phyloP scores from a whole-genome alignment of 2,888 invertebrate genomes.

The Acanthosoma haemorrhoidale region DNA sequence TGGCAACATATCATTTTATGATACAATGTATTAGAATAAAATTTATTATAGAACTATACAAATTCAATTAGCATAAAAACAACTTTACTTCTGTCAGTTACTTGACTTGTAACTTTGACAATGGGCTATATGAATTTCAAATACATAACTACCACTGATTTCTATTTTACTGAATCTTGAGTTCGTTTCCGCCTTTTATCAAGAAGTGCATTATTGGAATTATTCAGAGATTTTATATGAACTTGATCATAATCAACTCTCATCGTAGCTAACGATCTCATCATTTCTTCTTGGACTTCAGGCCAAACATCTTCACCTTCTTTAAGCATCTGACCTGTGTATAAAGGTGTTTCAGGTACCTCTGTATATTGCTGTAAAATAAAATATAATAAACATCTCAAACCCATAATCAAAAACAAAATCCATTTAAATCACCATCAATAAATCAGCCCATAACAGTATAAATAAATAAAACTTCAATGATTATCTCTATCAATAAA shows the following conservation, averaged over 20 bases:
- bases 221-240: conserved; percentile 86
- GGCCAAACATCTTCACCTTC: conserved; percentile 93
- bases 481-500: too few species aligned
- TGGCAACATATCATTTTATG: too few species aligned
- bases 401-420: too few species aligned
- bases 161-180: conserved; percentile 17
- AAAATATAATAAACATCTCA: not conserved
- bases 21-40: not conserved
- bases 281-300: conserved; percentile 99
- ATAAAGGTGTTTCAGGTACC: conserved; percentile 92
- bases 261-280: conserved; percentile 94
- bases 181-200: conserved; percentile 60
- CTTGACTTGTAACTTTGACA: not conserved
- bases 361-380: conserved; percentile 61
- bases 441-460: too few species aligned
- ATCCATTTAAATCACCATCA: too few species aligned
- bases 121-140: not conserved
- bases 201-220: conserved; percentile 86
- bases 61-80: not conserved
- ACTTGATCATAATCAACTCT: conserved; percentile 93
- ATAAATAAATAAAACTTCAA: too few species aligned
- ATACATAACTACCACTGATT: not conserved
- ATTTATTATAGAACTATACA: not conserved
- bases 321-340: conserved; percentile 80
- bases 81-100: not conserved